Evolutionary conservation across 2,797 vertebrate species (phyloP).

Genomic region (Mus caroli): DNA sequence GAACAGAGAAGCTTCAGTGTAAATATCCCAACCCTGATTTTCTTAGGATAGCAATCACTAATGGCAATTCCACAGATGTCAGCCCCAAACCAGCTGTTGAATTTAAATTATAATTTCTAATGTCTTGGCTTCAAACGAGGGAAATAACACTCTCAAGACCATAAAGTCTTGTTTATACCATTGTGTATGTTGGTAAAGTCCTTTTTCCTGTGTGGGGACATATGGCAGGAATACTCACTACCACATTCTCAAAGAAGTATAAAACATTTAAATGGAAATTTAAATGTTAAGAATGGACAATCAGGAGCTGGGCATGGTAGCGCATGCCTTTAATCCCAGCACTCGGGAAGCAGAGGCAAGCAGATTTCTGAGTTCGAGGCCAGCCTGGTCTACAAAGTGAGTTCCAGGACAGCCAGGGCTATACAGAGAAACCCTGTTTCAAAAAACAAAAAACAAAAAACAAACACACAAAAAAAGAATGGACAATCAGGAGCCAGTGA

Average conservation of each 20-base stretch:
- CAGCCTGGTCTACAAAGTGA: no score
- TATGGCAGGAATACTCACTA: not conserved
- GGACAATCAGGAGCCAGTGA: not conserved
- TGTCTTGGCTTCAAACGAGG: constrained; percentile 29
- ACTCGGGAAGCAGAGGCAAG: no score
- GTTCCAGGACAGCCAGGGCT: no score
- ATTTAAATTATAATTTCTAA: constrained; percentile 65
- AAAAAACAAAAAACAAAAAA: no score
- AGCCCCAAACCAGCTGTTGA: constrained; percentile 58
- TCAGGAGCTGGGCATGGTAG: not conserved
- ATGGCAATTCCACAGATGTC: constrained; percentile 59
- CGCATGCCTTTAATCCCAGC: no score
- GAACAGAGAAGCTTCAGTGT: constrained; percentile 63
- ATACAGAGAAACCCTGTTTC: no score
- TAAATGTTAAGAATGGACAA: not conserved
- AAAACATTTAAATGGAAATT: no score
- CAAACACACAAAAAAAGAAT: no score
- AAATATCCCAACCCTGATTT: constrained; percentile 60
- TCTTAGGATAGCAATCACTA: constrained; percentile 59
- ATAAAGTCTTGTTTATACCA: constrained; percentile 33
- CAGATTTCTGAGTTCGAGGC: no score
- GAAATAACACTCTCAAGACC: constrained; percentile 33
- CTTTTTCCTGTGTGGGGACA: not conserved
- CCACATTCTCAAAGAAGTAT: not conserved
- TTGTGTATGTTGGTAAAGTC: not conserved